phyloP scores from a whole-genome alignment of 1,140 invertebrate species.

The Mactra quadrangularis region DNA sequence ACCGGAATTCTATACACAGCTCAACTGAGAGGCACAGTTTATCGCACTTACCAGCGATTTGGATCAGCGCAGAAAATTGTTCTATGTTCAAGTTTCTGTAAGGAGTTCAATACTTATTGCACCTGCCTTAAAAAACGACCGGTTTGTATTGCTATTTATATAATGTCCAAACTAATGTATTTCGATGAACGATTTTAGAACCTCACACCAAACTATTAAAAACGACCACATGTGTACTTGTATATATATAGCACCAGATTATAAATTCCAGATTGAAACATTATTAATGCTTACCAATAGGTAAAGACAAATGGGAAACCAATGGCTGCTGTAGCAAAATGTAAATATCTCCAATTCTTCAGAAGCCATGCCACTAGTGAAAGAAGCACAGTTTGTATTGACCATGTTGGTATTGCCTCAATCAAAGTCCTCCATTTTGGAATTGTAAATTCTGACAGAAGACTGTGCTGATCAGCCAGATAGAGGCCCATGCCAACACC shows the following conservation, averaged over 20 bases:
- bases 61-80: too few relatives aligned
- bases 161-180: neutral
- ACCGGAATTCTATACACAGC: too few relatives aligned
- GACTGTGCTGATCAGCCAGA: slow-evolving; percentile 45
- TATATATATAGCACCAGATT: too few relatives aligned
- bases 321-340: slow-evolving; percentile 30
- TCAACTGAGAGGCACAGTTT: too few relatives aligned
- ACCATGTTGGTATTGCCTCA: slow-evolving; percentile 54
- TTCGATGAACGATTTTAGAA: neutral
- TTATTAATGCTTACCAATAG: slow-evolving; percentile 42
- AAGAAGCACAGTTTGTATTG: slow-evolving; percentile 30
- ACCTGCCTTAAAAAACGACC: neutral
- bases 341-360: slow-evolving; percentile 62
- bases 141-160: neutral
- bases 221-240: neutral
- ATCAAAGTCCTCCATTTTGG: slow-evolving; percentile 42
- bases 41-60: too few relatives aligned
- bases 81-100: too few relatives aligned
- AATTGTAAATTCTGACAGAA: slow-evolving; percentile 53
- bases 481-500: slow-evolving; percentile 57
- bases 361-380: slow-evolving; percentile 51
- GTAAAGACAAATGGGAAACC: slow-evolving; percentile 20
- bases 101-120: too few relatives aligned
- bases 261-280: too few relatives aligned
- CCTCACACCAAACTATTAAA: neutral